Evolutionary conservation across 1,140 invertebrate genomes (phyloP).

Genomic region (Scaptomyza pallida): DNA sequence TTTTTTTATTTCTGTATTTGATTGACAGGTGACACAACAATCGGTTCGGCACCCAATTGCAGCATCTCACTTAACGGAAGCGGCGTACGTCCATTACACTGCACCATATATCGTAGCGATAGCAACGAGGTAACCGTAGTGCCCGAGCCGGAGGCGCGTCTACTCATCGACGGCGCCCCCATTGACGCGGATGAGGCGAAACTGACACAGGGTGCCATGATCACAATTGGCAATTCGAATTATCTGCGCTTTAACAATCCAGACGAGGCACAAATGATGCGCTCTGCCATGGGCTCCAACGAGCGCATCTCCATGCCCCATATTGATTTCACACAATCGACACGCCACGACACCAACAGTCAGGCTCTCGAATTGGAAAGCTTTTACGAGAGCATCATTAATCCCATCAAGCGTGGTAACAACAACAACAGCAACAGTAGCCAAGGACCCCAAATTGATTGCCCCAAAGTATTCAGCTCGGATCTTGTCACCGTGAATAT

Average conservation of each 20-base stretch:
- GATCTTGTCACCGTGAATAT: constrained; percentile 91
- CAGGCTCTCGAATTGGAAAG: constrained; percentile 66
- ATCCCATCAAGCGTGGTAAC: constrained; percentile 44
- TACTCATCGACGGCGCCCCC: constrained; percentile 74
- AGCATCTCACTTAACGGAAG: constrained; percentile 92
- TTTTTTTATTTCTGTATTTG: constrained; percentile 24
- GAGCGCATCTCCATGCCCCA: constrained; percentile 90
- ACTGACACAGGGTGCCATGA: constrained; percentile 89
- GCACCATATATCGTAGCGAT: constrained; percentile 88
- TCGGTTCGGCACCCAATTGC: constrained; percentile 89
- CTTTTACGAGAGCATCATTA: constrained; percentile 75
- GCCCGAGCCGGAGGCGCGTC: constrained; percentile 85
- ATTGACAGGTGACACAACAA: constrained; percentile 88
- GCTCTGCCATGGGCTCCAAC: constrained; percentile 83
- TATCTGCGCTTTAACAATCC: constrained; percentile 96
- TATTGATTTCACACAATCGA: constrained; percentile 75
- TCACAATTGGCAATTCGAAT: constrained; percentile 94
- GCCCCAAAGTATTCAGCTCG: constrained; percentile 91
- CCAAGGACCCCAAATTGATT: constrained; percentile 77
- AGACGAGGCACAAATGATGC: constrained; percentile 92
- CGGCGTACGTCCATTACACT: constrained; percentile 92
- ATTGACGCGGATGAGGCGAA: constrained; percentile 69
- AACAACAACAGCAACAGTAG: constrained; percentile 44
- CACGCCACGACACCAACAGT: constrained; percentile 25
- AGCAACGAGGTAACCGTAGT: constrained; percentile 92